Conservation (phyloP, 2,888 invertebrate species). For the Mimas tiliae region DNA sequence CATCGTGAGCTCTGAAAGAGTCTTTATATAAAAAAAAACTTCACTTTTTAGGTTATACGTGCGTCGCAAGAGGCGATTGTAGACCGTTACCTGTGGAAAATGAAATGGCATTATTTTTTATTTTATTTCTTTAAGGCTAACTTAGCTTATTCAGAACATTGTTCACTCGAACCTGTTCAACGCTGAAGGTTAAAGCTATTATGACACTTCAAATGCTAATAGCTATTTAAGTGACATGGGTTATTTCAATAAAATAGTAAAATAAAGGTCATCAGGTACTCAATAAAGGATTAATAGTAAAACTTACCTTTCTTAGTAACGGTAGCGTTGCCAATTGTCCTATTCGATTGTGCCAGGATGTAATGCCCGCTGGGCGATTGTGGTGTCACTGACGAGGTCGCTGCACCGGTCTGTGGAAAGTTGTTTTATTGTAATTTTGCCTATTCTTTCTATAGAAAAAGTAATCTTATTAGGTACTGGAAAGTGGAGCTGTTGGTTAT, state of each 20-base stretch:
- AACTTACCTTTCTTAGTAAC: conserved; percentile 79
- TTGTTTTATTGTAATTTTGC: neutral
- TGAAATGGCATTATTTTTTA: conserved; percentile 28
- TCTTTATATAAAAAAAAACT: neutral
- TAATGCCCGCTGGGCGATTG: conserved; percentile 81
- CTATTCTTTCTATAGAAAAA: neutral
- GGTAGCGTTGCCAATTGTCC: conserved; percentile 70
- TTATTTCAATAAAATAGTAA: too few relatives aligned
- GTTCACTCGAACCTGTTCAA: too few relatives aligned
- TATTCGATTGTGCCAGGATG: conserved; percentile 75
- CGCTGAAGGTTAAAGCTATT: too few relatives aligned
- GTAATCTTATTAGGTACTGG: too few relatives aligned
- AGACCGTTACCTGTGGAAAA: conserved; percentile 73
- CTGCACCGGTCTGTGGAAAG: conserved; percentile 57
- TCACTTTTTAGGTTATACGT: conserved; percentile 78
- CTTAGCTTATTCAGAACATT: too few relatives aligned
- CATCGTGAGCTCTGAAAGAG: neutral
- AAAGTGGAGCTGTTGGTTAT: too few relatives aligned
- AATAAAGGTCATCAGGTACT: too few relatives aligned
- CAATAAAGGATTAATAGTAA: too few relatives aligned
- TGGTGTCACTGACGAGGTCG: conserved; percentile 72
- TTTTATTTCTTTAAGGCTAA: too few relatives aligned
- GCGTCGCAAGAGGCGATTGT: conserved; percentile 84
- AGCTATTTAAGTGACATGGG: too few relatives aligned
- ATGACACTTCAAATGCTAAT: too few relatives aligned